These are phyloP conservation scores for Melieria crassipennis DNA, from an alignment of 2,888 invertebrate species.

Conservation along the genomic window DNA sequence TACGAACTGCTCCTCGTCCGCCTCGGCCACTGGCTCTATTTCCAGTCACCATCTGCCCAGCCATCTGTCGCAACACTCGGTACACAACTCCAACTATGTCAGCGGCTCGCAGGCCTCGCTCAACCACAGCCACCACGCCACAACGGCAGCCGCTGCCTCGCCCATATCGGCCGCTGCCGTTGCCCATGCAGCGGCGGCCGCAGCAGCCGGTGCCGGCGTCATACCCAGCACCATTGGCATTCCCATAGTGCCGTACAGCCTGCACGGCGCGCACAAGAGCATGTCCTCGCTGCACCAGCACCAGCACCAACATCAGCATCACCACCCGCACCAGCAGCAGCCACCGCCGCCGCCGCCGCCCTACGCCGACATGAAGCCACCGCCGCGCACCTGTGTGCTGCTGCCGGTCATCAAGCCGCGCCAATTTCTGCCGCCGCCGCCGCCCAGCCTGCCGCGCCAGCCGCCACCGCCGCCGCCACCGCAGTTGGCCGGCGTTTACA, in stretches of 20 bases:
- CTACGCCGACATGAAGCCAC: conserved; percentile 68
- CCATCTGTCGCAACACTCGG: conserved; percentile 55
- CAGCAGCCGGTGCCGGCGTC: conserved; percentile 39
- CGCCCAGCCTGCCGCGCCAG: conserved; percentile 72
- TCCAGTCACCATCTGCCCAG: conserved; percentile 41
- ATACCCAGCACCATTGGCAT: conserved; percentile 61
- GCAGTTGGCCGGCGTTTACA: conserved; percentile 77
- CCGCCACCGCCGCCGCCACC: conserved; percentile 74
- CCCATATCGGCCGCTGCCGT: conserved; percentile 42
- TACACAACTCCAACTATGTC: conserved; percentile 58
- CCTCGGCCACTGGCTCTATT: conserved; percentile 51
- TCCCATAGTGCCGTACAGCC: conserved; percentile 68
- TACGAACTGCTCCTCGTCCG: conserved; percentile 58
- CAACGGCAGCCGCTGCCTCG: conserved; percentile 60
- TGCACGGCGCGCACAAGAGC: conserved; percentile 73
- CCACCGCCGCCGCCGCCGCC: conserved; percentile 61
- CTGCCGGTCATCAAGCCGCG: conserved; percentile 73
- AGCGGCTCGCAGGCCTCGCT: conserved; percentile 54
- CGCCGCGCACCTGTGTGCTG: conserved; percentile 68
- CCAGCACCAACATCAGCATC: too few species aligned
- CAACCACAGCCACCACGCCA: conserved; percentile 47
- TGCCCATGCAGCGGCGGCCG: conserved; percentile 43
- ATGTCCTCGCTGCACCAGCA: conserved; percentile 67
- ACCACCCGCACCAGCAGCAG: conserved; percentile 44
- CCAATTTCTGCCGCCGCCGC: conserved; percentile 73